Evolutionary conservation across 2,797 vertebrate genomes (phyloP), one percentile per base, ranked within the genome.

Genomic region (Alca torda): DNA sequence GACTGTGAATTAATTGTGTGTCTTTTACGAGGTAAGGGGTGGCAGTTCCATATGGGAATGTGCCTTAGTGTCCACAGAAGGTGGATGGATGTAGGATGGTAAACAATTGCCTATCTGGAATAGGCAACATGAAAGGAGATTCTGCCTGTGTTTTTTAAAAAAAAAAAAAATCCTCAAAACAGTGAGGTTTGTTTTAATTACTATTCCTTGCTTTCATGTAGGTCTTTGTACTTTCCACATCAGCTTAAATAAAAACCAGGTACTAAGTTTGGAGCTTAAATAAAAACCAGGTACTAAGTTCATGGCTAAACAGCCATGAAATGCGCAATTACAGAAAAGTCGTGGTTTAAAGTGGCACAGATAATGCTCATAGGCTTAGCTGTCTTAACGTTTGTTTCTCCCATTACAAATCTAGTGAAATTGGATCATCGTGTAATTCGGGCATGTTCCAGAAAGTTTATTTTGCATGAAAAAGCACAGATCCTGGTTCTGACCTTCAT

Each of bases 81-180:
- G 16, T n/a, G 19, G 5, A 4, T n/a, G 19, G 5, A 4, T 56
- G 8, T 35, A 10, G 43, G 9, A 10, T 43, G 1, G 0, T 23
- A 33, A 4, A 3, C 23, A 20, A 5, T 17, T 61, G 20, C 9
- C 11, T 65, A 0, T 45, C 26, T 87, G 39, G 13, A 74, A 33
- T 5, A 53, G 19, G 21, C 48, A 45, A 1, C 16, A 3, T 16
- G 30, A 74, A 51, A 73, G 51, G 9, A 65, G 37, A 50, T 54
- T 43, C 13, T 70, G 24, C 16, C 33, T 77, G 8, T 0, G 0
- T 41, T 3, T 41, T 3, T 23, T 23, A 48, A 73, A 69, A 60
- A 76, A 68, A 63, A 41, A 31, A 56, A 68, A 17, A 15, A 4
- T 7, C 2, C 72, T 26, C 4, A 15, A 24, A 90, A 16, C 39